phyloP scores from a whole-genome alignment of 2,888 invertebrate genomes.

The Acleris holmiana region DNA sequence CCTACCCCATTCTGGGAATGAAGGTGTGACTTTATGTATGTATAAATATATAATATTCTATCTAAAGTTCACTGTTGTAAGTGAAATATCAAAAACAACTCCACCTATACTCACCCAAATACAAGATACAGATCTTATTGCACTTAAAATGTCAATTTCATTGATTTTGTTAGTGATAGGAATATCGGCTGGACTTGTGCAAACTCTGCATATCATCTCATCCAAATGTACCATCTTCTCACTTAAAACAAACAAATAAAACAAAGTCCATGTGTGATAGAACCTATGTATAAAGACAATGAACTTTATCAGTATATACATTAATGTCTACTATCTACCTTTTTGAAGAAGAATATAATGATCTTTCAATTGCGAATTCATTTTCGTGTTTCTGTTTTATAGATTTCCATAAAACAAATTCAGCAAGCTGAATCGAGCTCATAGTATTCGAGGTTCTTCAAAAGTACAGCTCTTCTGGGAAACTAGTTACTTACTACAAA shows the following conservation, averaged over 20 bases:
- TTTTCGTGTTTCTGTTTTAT: conserved; percentile 19
- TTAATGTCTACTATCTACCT: not conserved
- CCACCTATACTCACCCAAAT: conserved; percentile 39
- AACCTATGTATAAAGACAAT: too few relatives aligned
- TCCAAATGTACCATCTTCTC: conserved; percentile 41
- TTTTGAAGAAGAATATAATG: conserved; percentile 9
- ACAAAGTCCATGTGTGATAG: not conserved
- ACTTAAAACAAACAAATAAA: conserved; percentile 9
- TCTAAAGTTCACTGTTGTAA: too few relatives aligned
- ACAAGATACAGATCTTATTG: conserved; percentile 44
- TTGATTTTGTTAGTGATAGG: conserved; percentile 42
- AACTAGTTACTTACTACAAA: too few relatives aligned
- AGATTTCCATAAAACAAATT: conserved; percentile 30
- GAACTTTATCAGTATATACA: too few relatives aligned
- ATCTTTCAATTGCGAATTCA: not conserved
- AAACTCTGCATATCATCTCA: conserved; percentile 48
- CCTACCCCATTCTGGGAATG: too few relatives aligned
- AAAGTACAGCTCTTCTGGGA: not conserved
- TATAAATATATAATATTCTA: too few relatives aligned
- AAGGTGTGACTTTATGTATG: too few relatives aligned
- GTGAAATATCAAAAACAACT: too few relatives aligned
- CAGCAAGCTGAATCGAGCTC: conserved; percentile 32
- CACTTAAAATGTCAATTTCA: conserved; percentile 41
- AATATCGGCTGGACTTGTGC: conserved; percentile 44
- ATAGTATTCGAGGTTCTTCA: conserved; percentile 3